phyloP scores from a whole-genome alignment of 2,888 invertebrate species.

The Eupithecia subumbrata region DNA sequence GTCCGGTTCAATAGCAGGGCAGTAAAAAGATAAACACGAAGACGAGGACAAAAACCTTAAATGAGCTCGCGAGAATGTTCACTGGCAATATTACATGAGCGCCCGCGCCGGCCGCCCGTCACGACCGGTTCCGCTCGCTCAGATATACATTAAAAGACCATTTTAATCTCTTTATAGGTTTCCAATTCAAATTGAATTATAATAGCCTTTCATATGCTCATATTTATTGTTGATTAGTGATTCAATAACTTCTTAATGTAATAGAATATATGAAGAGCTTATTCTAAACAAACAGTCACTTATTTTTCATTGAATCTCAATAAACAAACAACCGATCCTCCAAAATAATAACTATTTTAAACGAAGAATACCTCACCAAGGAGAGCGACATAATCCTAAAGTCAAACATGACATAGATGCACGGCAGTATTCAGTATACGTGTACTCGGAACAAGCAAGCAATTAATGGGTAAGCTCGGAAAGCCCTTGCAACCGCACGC shows the following conservation, averaged over 20 bases:
- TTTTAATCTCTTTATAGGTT: conserved; percentile 64
- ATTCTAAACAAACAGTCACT: background rate
- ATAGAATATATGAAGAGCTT: background rate
- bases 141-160: conserved; percentile 61
- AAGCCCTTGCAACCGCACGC: conserved; percentile 63
- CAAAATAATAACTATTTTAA: background rate
- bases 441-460: conserved; percentile 43
- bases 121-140: conserved; percentile 63
- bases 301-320: background rate
- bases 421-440: conserved; percentile 42
- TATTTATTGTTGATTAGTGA: conserved; percentile 33
- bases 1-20: conserved; percentile 62
- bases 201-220: conserved; percentile 50
- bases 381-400: conserved; percentile 35
- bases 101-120: conserved; percentile 51
- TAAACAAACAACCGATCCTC: background rate
- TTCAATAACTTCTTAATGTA: conserved; percentile 29
- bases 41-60: conserved; percentile 70
- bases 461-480: conserved; percentile 65
- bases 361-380: conserved; percentile 19
- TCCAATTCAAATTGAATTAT: conserved; percentile 65
- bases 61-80: conserved; percentile 71
- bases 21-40: conserved; percentile 70
- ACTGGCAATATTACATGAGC: conserved; percentile 66
- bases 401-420: conserved; percentile 40